These are phyloP conservation scores for Drosophila navojoa DNA, from an alignment of 1,140 invertebrate genomes.

Conservation along the genomic window DNA sequence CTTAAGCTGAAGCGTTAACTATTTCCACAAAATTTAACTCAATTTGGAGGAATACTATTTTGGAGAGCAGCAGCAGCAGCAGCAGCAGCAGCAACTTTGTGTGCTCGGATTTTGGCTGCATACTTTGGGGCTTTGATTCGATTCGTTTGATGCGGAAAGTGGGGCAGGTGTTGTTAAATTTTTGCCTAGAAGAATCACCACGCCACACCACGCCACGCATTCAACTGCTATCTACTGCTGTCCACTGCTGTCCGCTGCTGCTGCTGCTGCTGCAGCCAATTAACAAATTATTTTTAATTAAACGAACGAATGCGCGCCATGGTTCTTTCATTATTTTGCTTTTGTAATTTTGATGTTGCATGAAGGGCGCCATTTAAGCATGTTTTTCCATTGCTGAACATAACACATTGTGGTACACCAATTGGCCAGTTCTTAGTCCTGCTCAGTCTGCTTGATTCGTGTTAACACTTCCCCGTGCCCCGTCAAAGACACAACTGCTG, in stretches of 20 bases:
- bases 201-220: conserved; percentile 1
- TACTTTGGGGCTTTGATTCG: conserved; percentile 63
- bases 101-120: conserved; percentile 45
- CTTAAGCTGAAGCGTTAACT: conserved; percentile 29
- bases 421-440: background rate
- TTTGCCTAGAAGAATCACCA: conserved; percentile 19
- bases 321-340: conserved; percentile 6
- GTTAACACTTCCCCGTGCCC: conserved; percentile 2
- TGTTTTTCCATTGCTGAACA: conserved; percentile 15
- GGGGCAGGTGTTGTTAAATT: conserved; percentile 37
- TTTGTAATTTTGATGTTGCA: background rate
- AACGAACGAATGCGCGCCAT: conserved; percentile 54
- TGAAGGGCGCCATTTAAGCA: conserved; percentile 19
- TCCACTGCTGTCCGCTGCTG: background rate
- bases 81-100: conserved; percentile 40
- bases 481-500: conserved; percentile 6
- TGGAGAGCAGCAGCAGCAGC: conserved; percentile 13
- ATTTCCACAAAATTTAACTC: conserved; percentile 57
- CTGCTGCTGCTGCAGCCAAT: conserved; percentile 47
- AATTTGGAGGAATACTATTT: conserved; percentile 39
- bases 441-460: background rate
- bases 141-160: conserved; percentile 39
- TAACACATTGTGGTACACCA: conserved; percentile 24
- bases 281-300: conserved; percentile 68
- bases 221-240: conserved; percentile 19